Evolutionary conservation across 1,140 invertebrate genomes (phyloP).

Genomic region (Yoshiicerus persimilis): DNA sequence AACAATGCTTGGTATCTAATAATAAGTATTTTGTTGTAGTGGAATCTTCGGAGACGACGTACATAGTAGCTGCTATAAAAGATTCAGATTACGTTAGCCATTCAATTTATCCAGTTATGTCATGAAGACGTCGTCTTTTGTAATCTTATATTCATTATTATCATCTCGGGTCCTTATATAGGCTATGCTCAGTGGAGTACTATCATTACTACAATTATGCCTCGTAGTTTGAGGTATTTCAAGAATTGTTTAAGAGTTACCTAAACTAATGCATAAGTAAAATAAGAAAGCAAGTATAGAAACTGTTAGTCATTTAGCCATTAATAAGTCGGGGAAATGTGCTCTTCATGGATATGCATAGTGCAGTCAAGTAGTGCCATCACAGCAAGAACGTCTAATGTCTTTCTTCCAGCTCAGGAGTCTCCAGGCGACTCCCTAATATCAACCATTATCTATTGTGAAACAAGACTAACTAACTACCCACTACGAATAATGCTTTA

Average conservation of each 20-base stretch:
- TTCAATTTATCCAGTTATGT: neutral
- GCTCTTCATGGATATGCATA: neutral
- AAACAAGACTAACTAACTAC: neutral
- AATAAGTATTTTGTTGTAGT: neutral
- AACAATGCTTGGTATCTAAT: neutral
- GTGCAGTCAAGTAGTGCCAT: neutral
- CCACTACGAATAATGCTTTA: neutral
- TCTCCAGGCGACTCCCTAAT: neutral
- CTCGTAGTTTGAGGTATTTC: too few relatives aligned
- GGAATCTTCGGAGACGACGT: neutral
- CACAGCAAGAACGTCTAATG: neutral
- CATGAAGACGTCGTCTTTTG: neutral
- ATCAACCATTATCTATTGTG: neutral
- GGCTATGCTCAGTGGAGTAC: too few relatives aligned
- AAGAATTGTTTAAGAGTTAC: too few relatives aligned
- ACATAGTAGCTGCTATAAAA: neutral
- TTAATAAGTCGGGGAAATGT: neutral
- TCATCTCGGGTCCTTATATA: neutral
- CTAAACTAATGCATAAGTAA: too few relatives aligned
- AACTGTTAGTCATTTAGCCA: neutral
- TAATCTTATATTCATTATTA: neutral
- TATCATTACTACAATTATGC: too few relatives aligned
- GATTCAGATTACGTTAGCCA: neutral
- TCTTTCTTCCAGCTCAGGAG: neutral
- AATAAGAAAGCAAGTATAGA: neutral